Percentiles rank a stretch among this genome's conserved stretches.
phyloP scores from a whole-genome alignment of 2,797 vertebrate species.

The Gambelia wislizenii region DNA sequence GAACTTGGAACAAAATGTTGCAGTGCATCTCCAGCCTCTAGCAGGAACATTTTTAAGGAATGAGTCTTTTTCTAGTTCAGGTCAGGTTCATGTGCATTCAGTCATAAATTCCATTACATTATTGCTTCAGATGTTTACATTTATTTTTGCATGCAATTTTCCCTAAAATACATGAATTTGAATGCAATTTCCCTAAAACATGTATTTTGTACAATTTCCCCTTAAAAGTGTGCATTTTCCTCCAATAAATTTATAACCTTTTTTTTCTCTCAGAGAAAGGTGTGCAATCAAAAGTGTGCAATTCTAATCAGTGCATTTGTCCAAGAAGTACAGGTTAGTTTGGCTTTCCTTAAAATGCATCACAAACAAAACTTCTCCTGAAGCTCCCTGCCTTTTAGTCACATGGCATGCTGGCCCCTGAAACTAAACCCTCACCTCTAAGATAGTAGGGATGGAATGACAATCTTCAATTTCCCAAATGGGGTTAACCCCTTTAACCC shows the following conservation, averaged over 20 bases:
- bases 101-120: not conserved
- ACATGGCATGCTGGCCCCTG: not conserved
- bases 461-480: too few relatives aligned
- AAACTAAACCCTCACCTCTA: not conserved
- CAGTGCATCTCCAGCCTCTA: not conserved
- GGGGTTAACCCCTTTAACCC: too few relatives aligned
- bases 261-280: not conserved
- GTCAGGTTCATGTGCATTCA: not conserved
- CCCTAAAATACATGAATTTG: not conserved
- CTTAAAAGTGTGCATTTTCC: too few relatives aligned
- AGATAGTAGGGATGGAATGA: not conserved
- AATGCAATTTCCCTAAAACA: not conserved
- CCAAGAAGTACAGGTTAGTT: not conserved
- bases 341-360: not conserved
- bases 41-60: not conserved
- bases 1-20: not conserved
- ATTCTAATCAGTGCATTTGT: not conserved
- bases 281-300: too few relatives aligned
- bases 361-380: not conserved
- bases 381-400: not conserved
- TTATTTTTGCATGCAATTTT: not conserved
- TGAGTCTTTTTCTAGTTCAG: not conserved
- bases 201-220: not conserved
- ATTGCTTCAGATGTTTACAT: not conserved
- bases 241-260: too few relatives aligned